Evolutionary conservation across 1,140 invertebrate species (phyloP).

Genomic region (Euura lappo): DNA sequence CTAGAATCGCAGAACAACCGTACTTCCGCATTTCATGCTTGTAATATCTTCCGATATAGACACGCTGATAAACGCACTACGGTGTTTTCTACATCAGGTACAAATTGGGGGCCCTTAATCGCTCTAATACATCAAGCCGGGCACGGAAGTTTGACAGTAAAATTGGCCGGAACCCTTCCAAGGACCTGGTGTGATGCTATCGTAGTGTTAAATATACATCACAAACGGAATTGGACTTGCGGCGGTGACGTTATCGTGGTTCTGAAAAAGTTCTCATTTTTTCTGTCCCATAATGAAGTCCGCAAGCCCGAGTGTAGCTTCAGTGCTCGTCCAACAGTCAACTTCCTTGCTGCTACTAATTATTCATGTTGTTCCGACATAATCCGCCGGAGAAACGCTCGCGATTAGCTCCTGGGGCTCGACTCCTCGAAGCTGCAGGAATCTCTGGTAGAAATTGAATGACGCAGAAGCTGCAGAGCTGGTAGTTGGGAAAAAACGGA

Average conservation of each 20-base stretch:
- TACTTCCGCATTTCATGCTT: no score
- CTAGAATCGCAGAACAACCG: no score
- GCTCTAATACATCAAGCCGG: slow-evolving; percentile 42
- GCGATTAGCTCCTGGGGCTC: no score
- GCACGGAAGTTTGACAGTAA: slow-evolving; percentile 38
- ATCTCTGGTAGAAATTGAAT: no score
- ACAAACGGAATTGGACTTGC: no score
- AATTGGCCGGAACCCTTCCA: slow-evolving; percentile 41
- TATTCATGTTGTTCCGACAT: no score
- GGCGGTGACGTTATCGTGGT: not conserved
- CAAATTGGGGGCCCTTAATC: slow-evolving; percentile 47
- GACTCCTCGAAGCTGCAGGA: no score
- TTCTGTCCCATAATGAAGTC: no score
- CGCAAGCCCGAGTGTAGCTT: no score
- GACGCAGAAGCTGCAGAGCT: slow-evolving; percentile 11
- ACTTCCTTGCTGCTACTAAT: no score
- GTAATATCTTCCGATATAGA: not conserved
- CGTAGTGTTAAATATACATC: not conserved
- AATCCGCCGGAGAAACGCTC: no score
- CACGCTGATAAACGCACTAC: not conserved
- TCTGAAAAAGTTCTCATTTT: not conserved
- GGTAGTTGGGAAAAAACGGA: slow-evolving; percentile 23
- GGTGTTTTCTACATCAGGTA: slow-evolving; percentile 25
- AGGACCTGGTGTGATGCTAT: slow-evolving; percentile 12
- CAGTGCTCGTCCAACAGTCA: no score